phyloP scores from a whole-genome alignment of 2,888 invertebrate species.

The Spialia ferax region DNA sequence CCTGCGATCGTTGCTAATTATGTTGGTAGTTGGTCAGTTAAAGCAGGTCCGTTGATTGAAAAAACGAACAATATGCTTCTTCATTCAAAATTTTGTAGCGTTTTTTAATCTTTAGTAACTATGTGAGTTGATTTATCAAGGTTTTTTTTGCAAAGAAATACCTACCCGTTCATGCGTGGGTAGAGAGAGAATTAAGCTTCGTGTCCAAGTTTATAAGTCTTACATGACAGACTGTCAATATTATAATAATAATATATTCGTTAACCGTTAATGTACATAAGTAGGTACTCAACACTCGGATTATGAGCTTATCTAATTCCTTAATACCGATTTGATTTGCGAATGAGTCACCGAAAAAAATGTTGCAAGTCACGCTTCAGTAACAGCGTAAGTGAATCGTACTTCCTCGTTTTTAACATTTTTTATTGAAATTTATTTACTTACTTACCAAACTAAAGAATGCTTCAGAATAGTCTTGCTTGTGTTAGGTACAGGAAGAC shows the following conservation, averaged over 20 bases:
- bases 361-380: slow-evolving; percentile 17
- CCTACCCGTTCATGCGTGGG: not conserved
- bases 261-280: slow-evolving; percentile 10
- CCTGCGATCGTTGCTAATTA: slow-evolving; percentile 23
- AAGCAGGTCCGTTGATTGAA: not conserved
- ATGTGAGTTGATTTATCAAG: not conserved
- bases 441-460: too few species aligned
- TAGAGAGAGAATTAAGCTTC: slow-evolving; percentile 1
- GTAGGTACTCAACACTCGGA: slow-evolving; percentile 13
- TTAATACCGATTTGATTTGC: slow-evolving; percentile 19
- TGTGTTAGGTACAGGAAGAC: too few species aligned
- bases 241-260: slow-evolving; percentile 24
- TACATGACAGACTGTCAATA: slow-evolving; percentile 31
- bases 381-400: slow-evolving; percentile 21
- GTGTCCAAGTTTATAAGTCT: slow-evolving; percentile 11
- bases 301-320: slow-evolving; percentile 31
- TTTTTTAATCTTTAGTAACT: not conserved
- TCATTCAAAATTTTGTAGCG: not conserved
- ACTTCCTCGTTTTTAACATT: not conserved
- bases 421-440: slow-evolving; percentile 1
- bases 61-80: not conserved
- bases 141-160: not conserved
- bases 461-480: too few species aligned
- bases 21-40: slow-evolving; percentile 2
- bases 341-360: slow-evolving; percentile 11